These are phyloP conservation scores for Elephantulus edwardii DNA, from an alignment of 2,113 vertebrate species.

Conservation along the genomic window DNA sequence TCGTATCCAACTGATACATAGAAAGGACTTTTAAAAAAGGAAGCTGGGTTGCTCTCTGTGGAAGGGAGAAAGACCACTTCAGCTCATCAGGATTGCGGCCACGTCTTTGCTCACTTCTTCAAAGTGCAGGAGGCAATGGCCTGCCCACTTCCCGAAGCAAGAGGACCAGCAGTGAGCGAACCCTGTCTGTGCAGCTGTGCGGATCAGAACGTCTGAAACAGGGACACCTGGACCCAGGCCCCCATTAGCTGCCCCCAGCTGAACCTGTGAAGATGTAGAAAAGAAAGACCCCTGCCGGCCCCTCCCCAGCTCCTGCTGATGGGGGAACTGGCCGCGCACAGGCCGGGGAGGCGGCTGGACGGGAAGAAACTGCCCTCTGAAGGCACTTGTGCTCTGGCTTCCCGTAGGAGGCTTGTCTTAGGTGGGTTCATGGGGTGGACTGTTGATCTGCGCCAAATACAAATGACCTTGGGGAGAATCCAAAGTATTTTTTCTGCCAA, in stretches of 20 bases:
- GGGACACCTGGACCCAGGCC: conserved; percentile 62
- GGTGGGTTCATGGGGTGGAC: background rate
- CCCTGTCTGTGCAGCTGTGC: conserved; percentile 56
- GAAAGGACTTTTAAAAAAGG: conserved; percentile 69
- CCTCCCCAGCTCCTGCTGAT: background rate
- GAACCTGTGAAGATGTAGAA: conserved; percentile 63
- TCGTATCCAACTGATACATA: conserved; percentile 63
- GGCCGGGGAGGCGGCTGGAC: conserved; percentile 68
- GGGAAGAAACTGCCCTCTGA: conserved; percentile 78
- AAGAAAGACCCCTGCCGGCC: background rate
- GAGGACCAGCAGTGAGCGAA: conserved; percentile 60
- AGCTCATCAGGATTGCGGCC: conserved; percentile 34
- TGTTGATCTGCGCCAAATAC: conserved; percentile 63
- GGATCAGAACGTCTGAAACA: conserved; percentile 65
- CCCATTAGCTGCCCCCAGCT: conserved; percentile 65
- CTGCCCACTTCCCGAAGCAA: conserved; percentile 53
- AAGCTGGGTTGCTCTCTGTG: conserved; percentile 44
- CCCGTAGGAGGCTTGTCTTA: conserved; percentile 66
- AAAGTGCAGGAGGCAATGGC: conserved; percentile 60
- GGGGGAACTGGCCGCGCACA: conserved; percentile 59
- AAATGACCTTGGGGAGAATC: conserved; percentile 75
- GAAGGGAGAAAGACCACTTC: conserved; percentile 22
- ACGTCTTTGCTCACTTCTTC: conserved; percentile 41
- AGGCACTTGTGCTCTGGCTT: conserved; percentile 88
- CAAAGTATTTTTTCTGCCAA: conserved; percentile 68